A percentile compares a stretch with the other conserved stretches of the same genome.
These are phyloP conservation scores for Sciurus carolinensis DNA, from an alignment of 2,797 vertebrate species.

Conservation along the genomic window DNA sequence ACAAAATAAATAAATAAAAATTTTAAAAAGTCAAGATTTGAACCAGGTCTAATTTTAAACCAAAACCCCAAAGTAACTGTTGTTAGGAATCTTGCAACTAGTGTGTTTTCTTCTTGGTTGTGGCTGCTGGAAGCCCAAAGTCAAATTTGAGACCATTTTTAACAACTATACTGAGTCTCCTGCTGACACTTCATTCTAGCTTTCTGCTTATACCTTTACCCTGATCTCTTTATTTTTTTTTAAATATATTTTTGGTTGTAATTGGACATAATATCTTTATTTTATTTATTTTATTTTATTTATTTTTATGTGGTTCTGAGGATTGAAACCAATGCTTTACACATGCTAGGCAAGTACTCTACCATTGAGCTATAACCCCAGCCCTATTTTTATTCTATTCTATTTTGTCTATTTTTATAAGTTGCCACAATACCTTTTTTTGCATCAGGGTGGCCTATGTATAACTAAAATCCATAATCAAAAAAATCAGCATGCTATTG, in stretches of 20 bases:
- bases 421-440: constrained; percentile 62
- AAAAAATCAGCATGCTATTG: neutral
- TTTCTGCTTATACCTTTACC: constrained; percentile 57
- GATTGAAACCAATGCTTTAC: no score
- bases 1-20: no score
- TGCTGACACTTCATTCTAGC: constrained; percentile 22
- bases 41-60: constrained; percentile 20
- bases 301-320: no score
- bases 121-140: constrained; percentile 33
- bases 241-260: constrained; percentile 61
- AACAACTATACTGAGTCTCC: constrained; percentile 32
- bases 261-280: no score
- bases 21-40: neutral
- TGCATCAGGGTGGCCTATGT: constrained; percentile 39
- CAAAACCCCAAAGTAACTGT: constrained; percentile 14
- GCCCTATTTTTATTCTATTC: no score
- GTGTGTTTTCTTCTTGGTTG: constrained; percentile 56
- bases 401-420: neutral
- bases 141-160: constrained; percentile 52
- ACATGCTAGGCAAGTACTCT: no score
- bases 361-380: no score
- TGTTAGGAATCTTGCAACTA: constrained; percentile 52
- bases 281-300: no score
- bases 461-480: constrained; percentile 69
- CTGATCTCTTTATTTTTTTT: constrained; percentile 54